Percentiles rank a stretch among this genome's conserved stretches.
These are phyloP conservation scores for Lampropteryx suffumata DNA, from an alignment of 2,888 invertebrate genomes.

Conservation along the genomic window DNA sequence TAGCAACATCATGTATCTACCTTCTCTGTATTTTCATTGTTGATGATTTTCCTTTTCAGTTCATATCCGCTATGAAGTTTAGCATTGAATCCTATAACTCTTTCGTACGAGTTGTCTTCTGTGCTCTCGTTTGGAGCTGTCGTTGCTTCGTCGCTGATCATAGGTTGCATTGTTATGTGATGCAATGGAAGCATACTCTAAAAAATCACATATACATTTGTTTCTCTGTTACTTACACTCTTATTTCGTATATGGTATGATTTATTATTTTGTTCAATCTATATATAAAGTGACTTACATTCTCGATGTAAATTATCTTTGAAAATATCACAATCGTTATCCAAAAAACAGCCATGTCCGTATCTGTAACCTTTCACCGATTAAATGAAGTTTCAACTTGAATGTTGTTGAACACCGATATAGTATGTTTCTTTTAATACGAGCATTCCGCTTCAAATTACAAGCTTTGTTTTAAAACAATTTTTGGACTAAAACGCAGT, in stretches of 20 bases:
- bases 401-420: constrained; percentile 57
- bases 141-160: constrained; percentile 31
- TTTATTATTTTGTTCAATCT: too few species aligned
- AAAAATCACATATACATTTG: constrained; percentile 22
- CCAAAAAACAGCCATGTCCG: constrained; percentile 51
- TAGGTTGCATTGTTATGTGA: constrained; percentile 39
- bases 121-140: constrained; percentile 33
- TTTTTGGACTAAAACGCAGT: constrained; percentile 32
- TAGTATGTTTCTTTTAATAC: constrained; percentile 44
- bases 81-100: constrained; percentile 40
- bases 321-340: constrained; percentile 43
- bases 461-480: constrained; percentile 47
- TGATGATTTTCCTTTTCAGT: constrained; percentile 31
- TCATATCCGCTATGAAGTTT: constrained; percentile 37
- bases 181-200: constrained; percentile 55
- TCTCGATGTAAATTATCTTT: constrained; percentile 46
- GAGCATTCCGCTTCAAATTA: constrained; percentile 51
- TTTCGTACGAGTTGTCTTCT: constrained; percentile 39
- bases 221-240: too few species aligned
- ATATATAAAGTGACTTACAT: constrained; percentile 42
- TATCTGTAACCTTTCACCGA: constrained; percentile 37
- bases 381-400: constrained; percentile 40
- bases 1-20: too few species aligned
- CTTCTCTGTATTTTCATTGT: constrained; percentile 41
- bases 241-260: too few species aligned